Conservation (phyloP, 2,888 invertebrate genomes). For the Leptopilina myrica region DNA sequence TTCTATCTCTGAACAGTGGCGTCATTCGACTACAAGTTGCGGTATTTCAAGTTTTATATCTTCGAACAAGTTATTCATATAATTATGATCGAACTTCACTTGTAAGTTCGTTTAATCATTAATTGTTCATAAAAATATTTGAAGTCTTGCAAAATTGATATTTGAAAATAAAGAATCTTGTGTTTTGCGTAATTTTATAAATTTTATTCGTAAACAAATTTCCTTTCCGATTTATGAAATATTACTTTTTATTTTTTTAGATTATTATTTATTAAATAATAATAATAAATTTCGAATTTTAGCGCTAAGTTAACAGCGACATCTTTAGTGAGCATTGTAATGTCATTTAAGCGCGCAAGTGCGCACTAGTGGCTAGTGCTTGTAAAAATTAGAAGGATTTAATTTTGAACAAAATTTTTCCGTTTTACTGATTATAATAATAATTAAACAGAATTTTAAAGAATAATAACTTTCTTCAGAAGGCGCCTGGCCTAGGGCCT, state of each 20-base stretch:
- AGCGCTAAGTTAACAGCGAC: not conserved
- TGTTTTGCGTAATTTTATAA: too few species aligned
- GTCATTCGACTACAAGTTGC: too few species aligned
- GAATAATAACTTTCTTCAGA: not conserved
- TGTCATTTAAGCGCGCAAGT: not conserved
- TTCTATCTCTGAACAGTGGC: too few species aligned
- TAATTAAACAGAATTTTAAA: not conserved
- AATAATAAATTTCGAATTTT: not conserved
- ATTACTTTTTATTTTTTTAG: conserved; percentile 35
- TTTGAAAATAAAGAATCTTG: too few species aligned
- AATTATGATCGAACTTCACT: too few species aligned
- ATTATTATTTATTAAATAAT: not conserved
- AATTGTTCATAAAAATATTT: too few species aligned
- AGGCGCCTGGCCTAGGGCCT: not conserved
- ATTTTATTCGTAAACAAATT: too few species aligned
- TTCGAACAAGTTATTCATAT: too few species aligned
- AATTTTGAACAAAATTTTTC: not conserved
- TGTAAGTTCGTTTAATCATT: too few species aligned
- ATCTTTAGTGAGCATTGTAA: not conserved
- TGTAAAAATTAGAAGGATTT: not conserved
- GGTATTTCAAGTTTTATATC: too few species aligned
- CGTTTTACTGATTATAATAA: not conserved
- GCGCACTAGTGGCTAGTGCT: not conserved
- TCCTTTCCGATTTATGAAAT: too few species aligned
- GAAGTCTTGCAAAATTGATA: too few species aligned